Evolutionary conservation across 2,113 vertebrate genomes (phyloP).

Genomic region (Peucedramus taeniatus): DNA sequence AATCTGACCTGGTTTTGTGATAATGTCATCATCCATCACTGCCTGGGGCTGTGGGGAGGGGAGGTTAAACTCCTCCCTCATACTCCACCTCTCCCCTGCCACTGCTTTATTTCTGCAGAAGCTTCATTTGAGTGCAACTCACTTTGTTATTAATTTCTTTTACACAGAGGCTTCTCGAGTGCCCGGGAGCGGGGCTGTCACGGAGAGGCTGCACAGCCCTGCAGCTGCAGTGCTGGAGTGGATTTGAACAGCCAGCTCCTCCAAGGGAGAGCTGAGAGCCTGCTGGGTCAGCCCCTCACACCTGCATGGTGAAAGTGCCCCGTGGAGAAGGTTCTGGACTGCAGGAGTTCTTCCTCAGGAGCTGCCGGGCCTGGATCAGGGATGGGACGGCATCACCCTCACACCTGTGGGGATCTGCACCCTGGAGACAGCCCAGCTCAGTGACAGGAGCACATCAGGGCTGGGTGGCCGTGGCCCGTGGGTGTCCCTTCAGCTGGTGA

Average conservation of each 20-base stretch:
- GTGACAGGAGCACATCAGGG: not conserved
- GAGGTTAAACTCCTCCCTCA: not conserved
- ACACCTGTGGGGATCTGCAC: rapidly evolving
- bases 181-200: not conserved
- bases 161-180: not conserved
- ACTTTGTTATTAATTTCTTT: slow-evolving; percentile 10
- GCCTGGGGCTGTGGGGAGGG: not conserved
- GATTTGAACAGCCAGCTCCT: not conserved
- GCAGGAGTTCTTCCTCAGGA: not conserved
- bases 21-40: not conserved
- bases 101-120: not conserved
- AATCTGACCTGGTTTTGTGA: not conserved
- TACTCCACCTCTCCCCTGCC: rapidly evolving
- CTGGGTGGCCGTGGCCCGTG: rapidly evolving
- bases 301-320: not conserved
- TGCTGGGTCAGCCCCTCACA: not conserved
- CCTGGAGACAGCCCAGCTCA: rapidly evolving
- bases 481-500: not conserved
- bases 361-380: not conserved
- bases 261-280: not conserved
- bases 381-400: rapidly evolving
- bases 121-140: not conserved
- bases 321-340: not conserved
- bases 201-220: not conserved
- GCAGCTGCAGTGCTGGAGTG: not conserved